Percentiles rank a stretch among this genome's conserved stretches.
phyloP scores from a whole-genome alignment of 2,113 vertebrate species.

The Dipodomys merriami region DNA sequence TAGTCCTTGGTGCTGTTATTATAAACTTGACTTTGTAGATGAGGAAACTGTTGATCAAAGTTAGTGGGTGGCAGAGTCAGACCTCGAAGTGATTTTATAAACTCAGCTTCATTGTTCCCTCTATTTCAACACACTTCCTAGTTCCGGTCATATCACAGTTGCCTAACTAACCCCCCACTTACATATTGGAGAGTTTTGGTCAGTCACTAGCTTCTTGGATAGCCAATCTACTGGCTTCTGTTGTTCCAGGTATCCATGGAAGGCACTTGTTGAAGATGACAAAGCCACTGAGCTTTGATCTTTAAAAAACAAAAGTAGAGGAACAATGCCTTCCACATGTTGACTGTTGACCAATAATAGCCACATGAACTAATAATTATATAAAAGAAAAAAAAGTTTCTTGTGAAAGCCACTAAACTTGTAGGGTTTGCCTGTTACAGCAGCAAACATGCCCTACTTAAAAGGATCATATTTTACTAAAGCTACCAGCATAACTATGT shows the following conservation, averaged over 20 bases:
- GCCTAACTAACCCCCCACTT: not conserved
- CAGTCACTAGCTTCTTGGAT: not conserved
- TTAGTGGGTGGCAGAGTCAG: not conserved
- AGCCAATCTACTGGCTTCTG: not conserved
- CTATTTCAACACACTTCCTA: not conserved
- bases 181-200: not conserved
- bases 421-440: not conserved
- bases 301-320: not conserved
- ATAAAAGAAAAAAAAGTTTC: not conserved
- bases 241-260: not conserved
- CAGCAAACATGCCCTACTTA: not conserved
- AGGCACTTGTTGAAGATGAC: not conserved
- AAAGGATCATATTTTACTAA: constrained; percentile 9
- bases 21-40: constrained; percentile 41
- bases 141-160: constrained; percentile 8
- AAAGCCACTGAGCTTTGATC: not conserved
- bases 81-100: constrained; percentile 38
- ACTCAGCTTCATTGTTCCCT: not conserved
- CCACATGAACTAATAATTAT: not conserved
- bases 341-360: not conserved
- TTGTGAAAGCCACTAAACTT: constrained; percentile 11
- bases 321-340: not conserved
- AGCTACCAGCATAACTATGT: not conserved
- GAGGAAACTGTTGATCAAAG: constrained; percentile 33
- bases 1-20: not conserved